Percentiles rank a stretch among this genome's conserved stretches.
These are phyloP conservation scores for Phasia obesa DNA, from an alignment of 2,888 invertebrate genomes.

Conservation along the genomic window DNA sequence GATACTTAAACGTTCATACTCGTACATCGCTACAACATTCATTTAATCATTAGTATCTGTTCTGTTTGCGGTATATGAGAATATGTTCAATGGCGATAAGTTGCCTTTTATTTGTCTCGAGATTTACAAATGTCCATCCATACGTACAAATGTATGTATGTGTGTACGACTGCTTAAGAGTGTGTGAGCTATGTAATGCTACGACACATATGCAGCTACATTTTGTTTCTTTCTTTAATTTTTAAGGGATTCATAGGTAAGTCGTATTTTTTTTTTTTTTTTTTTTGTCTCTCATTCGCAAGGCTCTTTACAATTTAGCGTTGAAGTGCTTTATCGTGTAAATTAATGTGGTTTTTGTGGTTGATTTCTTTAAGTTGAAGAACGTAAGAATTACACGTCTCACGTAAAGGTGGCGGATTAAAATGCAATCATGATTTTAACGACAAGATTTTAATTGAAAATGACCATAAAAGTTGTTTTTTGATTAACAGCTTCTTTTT, in stretches of 20 bases:
- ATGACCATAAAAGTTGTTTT: constrained; percentile 58
- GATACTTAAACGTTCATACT: constrained; percentile 31
- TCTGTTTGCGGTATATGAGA: constrained; percentile 13
- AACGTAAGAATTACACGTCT: constrained; percentile 59
- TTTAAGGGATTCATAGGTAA: constrained; percentile 51
- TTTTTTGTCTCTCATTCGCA: neutral
- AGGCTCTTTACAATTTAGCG: constrained; percentile 53
- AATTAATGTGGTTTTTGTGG: constrained; percentile 72
- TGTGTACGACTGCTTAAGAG: constrained; percentile 17
- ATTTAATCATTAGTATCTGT: constrained; percentile 66
- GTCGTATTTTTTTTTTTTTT: constrained; percentile 4
- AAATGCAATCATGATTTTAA: constrained; percentile 70
- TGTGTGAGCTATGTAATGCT: constrained; percentile 47
- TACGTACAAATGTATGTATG: neutral
- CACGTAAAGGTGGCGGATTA: constrained; percentile 69
- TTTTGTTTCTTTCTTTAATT: constrained; percentile 1
- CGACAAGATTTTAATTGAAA: constrained; percentile 71
- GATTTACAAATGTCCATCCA: constrained; percentile 22
- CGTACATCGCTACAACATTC: constrained; percentile 54
- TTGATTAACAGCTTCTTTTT: constrained; percentile 55
- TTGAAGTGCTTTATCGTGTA: constrained; percentile 73
- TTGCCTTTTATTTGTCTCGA: constrained; percentile 24
- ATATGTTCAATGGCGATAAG: neutral
- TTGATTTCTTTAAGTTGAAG: constrained; percentile 61
- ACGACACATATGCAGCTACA: constrained; percentile 21